These are phyloP conservation scores for Neomorphus geoffroyi DNA, from an alignment of 2,797 vertebrate species.

Conservation along the genomic window DNA sequence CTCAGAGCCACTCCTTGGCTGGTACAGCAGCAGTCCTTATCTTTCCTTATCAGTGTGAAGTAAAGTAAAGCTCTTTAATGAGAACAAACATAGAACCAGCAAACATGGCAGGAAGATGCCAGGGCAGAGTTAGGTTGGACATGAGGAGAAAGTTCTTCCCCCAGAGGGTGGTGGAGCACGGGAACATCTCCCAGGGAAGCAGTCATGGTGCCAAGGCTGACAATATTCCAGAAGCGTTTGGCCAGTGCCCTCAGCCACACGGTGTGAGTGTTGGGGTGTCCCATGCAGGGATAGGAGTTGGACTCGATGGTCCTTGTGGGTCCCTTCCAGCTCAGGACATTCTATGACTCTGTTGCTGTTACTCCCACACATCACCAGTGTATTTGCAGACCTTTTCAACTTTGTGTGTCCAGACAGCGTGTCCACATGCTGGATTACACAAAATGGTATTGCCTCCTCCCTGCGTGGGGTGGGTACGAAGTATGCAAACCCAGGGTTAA, in stretches of 20 bases:
- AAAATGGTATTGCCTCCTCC: neutral
- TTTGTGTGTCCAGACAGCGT: neutral
- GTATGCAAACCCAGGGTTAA: neutral
- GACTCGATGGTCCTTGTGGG: too few species aligned
- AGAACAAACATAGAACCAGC: neutral
- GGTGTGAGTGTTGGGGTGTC: too few species aligned
- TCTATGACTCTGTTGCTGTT: neutral
- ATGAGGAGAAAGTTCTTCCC: too few species aligned
- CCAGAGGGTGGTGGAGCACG: too few species aligned
- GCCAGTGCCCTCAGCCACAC: too few species aligned
- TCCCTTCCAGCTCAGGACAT: too few species aligned
- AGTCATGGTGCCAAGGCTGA: too few species aligned
- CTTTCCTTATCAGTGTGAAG: neutral
- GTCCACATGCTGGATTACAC: neutral
- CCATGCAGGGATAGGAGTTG: too few species aligned
- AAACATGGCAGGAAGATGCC: neutral
- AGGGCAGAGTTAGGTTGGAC: too few species aligned
- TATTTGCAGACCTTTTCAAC: neutral
- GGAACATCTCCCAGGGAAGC: too few species aligned
- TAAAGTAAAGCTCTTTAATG: neutral
- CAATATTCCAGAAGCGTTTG: too few species aligned
- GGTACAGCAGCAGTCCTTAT: neutral
- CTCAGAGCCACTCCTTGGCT: neutral
- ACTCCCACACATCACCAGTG: neutral
- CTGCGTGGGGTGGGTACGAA: neutral